These are phyloP conservation scores for Caenorhabditis brenneri DNA, from an alignment of 1,140 invertebrate genomes.

Conservation along the genomic window DNA sequence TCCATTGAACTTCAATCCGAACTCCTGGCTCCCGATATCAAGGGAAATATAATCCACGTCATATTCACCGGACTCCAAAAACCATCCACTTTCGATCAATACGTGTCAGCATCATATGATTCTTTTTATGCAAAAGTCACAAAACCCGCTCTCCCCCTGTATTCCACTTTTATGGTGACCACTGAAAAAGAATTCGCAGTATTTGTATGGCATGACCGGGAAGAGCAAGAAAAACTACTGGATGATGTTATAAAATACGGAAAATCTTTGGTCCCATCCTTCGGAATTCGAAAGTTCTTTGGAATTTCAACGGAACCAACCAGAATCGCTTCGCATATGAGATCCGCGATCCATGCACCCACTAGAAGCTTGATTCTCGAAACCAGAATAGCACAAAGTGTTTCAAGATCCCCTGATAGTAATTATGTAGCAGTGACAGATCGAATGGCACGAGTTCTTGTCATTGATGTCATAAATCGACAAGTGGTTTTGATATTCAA, in stretches of 20 bases:
- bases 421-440: slow-evolving; percentile 30
- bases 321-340: slow-evolving; percentile 15
- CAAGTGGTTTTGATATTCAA: slow-evolving; percentile 38
- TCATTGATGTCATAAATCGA: slow-evolving; percentile 39
- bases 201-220: slow-evolving; percentile 38
- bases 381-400: slow-evolving; percentile 14
- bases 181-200: slow-evolving; percentile 28
- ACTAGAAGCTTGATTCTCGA: slow-evolving; percentile 12
- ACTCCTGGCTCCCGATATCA: slow-evolving; percentile 16
- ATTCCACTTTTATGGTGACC: slow-evolving; percentile 40
- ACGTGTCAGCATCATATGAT: slow-evolving; percentile 30
- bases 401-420: neutral
- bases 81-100: slow-evolving; percentile 46
- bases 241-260: slow-evolving; percentile 32
- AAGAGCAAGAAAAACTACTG: slow-evolving; percentile 4
- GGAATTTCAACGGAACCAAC: slow-evolving; percentile 18
- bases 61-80: slow-evolving; percentile 42
- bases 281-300: slow-evolving; percentile 48
- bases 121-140: slow-evolving; percentile 36
- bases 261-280: slow-evolving; percentile 31
- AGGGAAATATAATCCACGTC: slow-evolving; percentile 20
- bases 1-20: slow-evolving; percentile 34
- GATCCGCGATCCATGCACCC: neutral
- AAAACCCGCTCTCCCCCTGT: slow-evolving; percentile 24
- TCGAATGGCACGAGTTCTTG: slow-evolving; percentile 28